phyloP scores from a whole-genome alignment of 2,113 vertebrate species.

The Micronisus gabar region DNA sequence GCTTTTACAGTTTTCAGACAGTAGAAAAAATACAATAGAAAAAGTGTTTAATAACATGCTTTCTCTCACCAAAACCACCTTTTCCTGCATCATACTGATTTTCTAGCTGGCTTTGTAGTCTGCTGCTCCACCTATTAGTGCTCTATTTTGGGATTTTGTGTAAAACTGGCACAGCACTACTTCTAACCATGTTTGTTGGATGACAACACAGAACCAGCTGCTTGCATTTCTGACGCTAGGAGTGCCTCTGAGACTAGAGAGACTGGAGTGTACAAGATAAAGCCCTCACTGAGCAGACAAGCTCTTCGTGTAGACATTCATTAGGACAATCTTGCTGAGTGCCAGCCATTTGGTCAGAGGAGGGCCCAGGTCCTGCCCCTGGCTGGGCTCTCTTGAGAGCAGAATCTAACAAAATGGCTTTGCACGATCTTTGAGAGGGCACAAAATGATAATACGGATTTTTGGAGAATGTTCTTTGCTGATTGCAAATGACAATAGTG shows the following conservation, averaged over 20 bases:
- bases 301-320: neutral
- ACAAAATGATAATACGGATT: neutral
- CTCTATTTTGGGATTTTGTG: neutral
- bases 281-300: neutral
- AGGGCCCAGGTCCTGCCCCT: neutral
- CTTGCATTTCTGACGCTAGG: neutral
- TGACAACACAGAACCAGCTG: neutral
- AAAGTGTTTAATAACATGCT: fast-evolving
- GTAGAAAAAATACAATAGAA: neutral
- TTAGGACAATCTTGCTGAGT: neutral
- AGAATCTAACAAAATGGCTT: neutral
- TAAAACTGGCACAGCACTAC: neutral
- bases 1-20: neutral
- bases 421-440: neutral
- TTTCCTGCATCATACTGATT: neutral
- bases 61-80: neutral
- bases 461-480: neutral
- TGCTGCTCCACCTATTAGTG: neutral
- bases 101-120: neutral
- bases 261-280: neutral
- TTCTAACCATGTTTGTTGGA: neutral
- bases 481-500: neutral
- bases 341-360: neutral
- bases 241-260: neutral
- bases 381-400: neutral